Evolutionary conservation across 2,888 invertebrate species (phyloP), one percentile per base, ranked within the genome.

Genomic region (Calameuta idolon): DNA sequence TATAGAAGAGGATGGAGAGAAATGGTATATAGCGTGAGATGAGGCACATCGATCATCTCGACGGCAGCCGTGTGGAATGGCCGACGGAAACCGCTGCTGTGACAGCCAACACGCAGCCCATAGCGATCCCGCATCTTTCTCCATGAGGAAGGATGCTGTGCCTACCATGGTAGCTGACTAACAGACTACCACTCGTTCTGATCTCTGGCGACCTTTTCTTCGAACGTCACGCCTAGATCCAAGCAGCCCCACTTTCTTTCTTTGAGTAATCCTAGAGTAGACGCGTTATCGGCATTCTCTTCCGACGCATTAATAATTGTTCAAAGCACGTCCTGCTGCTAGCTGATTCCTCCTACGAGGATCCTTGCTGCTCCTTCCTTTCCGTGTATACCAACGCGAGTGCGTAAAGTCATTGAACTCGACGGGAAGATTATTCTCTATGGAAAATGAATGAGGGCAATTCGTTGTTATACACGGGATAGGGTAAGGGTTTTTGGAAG

Each of bases 61-160:
- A 81, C 83, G 81, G 81, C 75, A 77, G 79, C 80, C 81, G 77
- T 81, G 83, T 77, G 78, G 81, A 82, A 81, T 80, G 79, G 77
- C 76, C 73, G 81, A 77, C 83, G 81, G 81, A 84, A 84, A 82
- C 84, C 81, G 83, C 81, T 83, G 83, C 85, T 84, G 86, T 86
- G 88, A 87, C 88, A 86, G 85, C 82, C 83, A 83, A 87, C 87
- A 88, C 84, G 85, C 83, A 82, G 83, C 81, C 84, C 85, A 85
- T 87, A 88, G 68, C 75, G 34, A 33, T 33, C 33, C 31, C 31
- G 55, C 34, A 69, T 75, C 75, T 75, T 75, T n/a, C 30, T 75
- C 31, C 75, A 33, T 15, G 33, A 69, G 34, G 74, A 69, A 55
- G 55, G 55, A 55, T 55, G 55, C 55, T 55, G 55, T 23, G 23